Conservation (phyloP, 2,797 vertebrate genomes). For the Zalophus californianus region DNA sequence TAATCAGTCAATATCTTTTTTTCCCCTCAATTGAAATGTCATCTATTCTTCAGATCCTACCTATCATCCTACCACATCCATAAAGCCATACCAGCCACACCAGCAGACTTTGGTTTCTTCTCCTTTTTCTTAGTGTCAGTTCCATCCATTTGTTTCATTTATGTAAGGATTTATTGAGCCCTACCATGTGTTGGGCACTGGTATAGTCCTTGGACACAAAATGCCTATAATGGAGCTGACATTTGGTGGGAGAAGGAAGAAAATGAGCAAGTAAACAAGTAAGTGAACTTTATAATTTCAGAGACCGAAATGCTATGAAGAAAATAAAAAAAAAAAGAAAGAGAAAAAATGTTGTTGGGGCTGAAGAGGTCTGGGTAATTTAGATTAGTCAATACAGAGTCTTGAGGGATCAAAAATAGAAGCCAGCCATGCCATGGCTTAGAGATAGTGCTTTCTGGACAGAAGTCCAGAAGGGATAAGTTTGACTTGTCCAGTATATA, state of each 20-base stretch:
- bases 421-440: not conserved
- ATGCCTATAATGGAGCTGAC: not conserved
- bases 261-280: slow-evolving; percentile 9
- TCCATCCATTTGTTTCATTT: not conserved
- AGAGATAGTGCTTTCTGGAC: not conserved
- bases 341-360: not conserved
- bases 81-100: not conserved
- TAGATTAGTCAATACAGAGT: not conserved
- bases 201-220: not conserved
- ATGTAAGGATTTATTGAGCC: not conserved
- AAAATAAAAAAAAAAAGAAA: not conserved
- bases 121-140: not conserved
- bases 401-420: not conserved
- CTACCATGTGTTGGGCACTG: not conserved
- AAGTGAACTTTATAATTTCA: not conserved
- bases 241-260: slow-evolving; percentile 38
- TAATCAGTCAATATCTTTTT: not conserved
- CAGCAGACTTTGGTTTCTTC: not conserved
- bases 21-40: not conserved
- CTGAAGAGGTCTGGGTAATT: not conserved
- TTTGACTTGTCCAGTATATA: slow-evolving; percentile 22
- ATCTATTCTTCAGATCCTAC: not conserved
- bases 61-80: not conserved
- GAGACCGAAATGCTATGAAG: not conserved
- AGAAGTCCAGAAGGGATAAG: not conserved